phyloP scores from a whole-genome alignment of 2,888 invertebrate species.

The Axea sp. region DNA sequence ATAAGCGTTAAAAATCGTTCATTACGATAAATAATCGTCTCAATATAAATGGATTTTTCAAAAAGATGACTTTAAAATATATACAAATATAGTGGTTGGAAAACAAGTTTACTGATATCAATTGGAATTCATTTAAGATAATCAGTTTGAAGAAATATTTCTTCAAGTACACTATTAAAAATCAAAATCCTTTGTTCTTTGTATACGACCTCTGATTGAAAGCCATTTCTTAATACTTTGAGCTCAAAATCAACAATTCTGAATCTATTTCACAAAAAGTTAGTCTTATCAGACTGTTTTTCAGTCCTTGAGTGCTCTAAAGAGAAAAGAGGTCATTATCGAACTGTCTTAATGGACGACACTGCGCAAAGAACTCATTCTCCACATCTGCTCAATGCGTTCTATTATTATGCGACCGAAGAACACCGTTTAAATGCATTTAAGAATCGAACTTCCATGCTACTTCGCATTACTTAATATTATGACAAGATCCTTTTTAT shows the following conservation, averaged over 20 bases:
- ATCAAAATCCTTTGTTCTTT: too few species aligned
- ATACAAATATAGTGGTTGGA: too few species aligned
- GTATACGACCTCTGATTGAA: too few species aligned
- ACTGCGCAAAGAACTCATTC: slow-evolving; percentile 29
- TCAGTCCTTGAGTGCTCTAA: slow-evolving; percentile 27
- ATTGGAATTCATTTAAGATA: too few species aligned
- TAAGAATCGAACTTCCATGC: slow-evolving; percentile 3
- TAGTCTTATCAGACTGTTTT: slow-evolving; percentile 27
- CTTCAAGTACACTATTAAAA: too few species aligned
- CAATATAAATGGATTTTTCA: too few species aligned
- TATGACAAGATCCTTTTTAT: slow-evolving; percentile 27
- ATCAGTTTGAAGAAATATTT: too few species aligned
- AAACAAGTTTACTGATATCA: too few species aligned
- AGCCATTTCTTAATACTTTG: background rate
- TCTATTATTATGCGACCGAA: slow-evolving; percentile 11
- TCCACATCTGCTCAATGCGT: slow-evolving; percentile 11
- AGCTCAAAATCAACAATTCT: slow-evolving; percentile 2
- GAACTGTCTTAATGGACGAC: slow-evolving; percentile 45
- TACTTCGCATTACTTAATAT: slow-evolving; percentile 19
- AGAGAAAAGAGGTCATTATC: slow-evolving; percentile 33
- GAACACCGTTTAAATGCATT: slow-evolving; percentile 23
- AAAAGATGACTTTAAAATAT: too few species aligned
- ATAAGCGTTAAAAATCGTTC: too few species aligned
- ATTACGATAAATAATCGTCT: too few species aligned
- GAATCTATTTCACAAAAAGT: slow-evolving; percentile 13